phyloP scores from a whole-genome alignment of 2,888 invertebrate species.

The Formica aserva region DNA sequence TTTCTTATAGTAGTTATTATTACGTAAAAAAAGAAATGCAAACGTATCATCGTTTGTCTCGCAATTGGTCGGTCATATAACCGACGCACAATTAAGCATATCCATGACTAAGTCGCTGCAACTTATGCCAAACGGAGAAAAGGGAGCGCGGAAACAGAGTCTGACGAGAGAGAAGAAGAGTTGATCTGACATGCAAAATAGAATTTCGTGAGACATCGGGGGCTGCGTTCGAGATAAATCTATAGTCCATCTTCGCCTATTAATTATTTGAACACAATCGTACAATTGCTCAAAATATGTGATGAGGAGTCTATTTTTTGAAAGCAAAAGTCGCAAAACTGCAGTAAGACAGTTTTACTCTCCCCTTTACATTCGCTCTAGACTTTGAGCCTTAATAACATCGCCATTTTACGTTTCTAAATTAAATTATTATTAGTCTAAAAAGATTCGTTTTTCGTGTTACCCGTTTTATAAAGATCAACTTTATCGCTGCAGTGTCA shows the following conservation, averaged over 20 bases:
- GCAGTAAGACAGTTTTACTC: neutral
- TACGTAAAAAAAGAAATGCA: constrained; percentile 27
- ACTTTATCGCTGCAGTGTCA: neutral
- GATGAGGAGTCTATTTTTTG: neutral
- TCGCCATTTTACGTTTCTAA: neutral
- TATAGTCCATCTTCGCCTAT: constrained; percentile 5
- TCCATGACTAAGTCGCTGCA: constrained; percentile 75
- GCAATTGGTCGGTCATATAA: constrained; percentile 69
- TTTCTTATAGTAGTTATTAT: constrained; percentile 71
- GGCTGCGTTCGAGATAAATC: constrained; percentile 18
- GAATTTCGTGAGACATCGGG: constrained; percentile 1
- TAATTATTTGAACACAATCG: constrained; percentile 10
- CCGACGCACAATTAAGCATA: constrained; percentile 76
- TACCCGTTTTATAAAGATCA: neutral
- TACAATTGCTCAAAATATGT: constrained; percentile 17
- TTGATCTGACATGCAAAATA: constrained; percentile 15
- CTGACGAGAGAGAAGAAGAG: constrained; percentile 32
- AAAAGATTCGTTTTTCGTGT: neutral
- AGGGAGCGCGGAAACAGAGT: constrained; percentile 70
- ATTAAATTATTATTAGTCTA: neutral
- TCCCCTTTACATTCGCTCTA: neutral
- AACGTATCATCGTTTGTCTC: constrained; percentile 74
- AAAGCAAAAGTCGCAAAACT: constrained; percentile 29
- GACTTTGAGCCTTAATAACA: neutral
- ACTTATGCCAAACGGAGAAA: constrained; percentile 72